Base-by-base conservation (phyloP, 2,797 vertebrate species). In the Pempheris klunzingeri region DNA sequence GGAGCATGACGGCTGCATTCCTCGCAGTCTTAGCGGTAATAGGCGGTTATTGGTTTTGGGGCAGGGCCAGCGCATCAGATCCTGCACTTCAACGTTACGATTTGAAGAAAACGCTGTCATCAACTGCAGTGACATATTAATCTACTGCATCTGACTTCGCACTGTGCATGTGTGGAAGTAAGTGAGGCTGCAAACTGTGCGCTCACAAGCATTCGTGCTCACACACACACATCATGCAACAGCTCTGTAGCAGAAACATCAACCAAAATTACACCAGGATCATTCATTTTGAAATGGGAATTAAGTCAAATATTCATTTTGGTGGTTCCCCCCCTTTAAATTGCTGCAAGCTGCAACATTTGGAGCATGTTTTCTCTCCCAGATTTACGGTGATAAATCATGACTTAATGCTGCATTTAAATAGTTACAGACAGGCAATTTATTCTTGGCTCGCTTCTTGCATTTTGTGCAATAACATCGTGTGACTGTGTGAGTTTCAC, bases 351-450 rank as follows among this genome's bases (percentile, higher is more conserved):
- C 93, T 94, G 92, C 76, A 81, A 84, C 88, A 90, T 92, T 94
- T 94, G 88, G 88, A 93, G 88, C 87, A 86, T 87, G 84, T 92
- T 94, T 81, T 87, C 84, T 87, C 86, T 86, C 71, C 83, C 69
- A 78, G 80, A 88, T 85, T 91, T 90, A 85, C 73, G 38, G 54
- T 63, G 82, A 93, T 93, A 95, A 94, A 95, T 96, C 94, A 92
- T 77, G 74, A 84, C 83, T 86, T 91, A 90, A 91, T 91, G 86
- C 87, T 84, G 82, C 86, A 87, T 91, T 94, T 94, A 94, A 94
- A 94, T 91, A 91, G 88, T 93, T 94, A 95, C 92, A 93, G 93
- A 95, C 93, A 94, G 86, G 89, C 92, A 92, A 93, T 94, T 95
- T 93, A 94, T 94, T 93, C 91, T 93, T 94, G 93, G 93, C 92